phyloP scores from a whole-genome alignment of 2,888 invertebrate genomes.

The Atethmia centrago region DNA sequence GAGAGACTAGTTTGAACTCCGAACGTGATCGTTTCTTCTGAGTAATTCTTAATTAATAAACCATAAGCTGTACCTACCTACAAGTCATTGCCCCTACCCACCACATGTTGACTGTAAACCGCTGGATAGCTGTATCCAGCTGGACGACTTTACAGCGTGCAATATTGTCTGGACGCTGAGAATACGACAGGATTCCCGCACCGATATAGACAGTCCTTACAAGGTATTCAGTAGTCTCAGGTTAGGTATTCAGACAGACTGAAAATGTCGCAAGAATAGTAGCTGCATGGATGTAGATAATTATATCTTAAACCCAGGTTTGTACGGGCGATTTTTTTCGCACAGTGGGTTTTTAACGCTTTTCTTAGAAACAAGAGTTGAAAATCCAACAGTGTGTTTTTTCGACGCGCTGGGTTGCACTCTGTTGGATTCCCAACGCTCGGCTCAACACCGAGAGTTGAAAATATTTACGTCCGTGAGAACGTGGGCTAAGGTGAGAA shows the following conservation, averaged over 20 bases:
- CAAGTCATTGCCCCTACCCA: background rate
- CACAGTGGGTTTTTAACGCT: too few species aligned
- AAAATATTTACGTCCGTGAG: too few species aligned
- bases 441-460: too few species aligned
- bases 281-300: background rate
- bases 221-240: constrained; percentile 15
- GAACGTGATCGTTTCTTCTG: background rate
- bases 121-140: constrained; percentile 5
- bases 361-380: too few species aligned
- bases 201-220: constrained; percentile 36
- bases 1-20: background rate
- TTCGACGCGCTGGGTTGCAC: too few species aligned
- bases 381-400: too few species aligned
- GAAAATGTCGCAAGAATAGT: constrained; percentile 10
- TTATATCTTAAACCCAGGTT: too few species aligned
- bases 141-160: background rate
- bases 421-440: too few species aligned
- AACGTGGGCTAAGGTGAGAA: too few species aligned
- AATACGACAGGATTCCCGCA: constrained; percentile 44
- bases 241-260: constrained; percentile 35
- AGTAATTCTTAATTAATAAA: constrained; percentile 3
- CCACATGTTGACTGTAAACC: background rate
- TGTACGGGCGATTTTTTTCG: too few species aligned
- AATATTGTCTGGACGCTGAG: constrained; percentile 31
- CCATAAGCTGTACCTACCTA: too few species aligned